Percentiles rank a stretch among this genome's conserved stretches.
These are phyloP conservation scores for Limanda limanda DNA, from an alignment of 2,113 vertebrate species.

Conservation along the genomic window DNA sequence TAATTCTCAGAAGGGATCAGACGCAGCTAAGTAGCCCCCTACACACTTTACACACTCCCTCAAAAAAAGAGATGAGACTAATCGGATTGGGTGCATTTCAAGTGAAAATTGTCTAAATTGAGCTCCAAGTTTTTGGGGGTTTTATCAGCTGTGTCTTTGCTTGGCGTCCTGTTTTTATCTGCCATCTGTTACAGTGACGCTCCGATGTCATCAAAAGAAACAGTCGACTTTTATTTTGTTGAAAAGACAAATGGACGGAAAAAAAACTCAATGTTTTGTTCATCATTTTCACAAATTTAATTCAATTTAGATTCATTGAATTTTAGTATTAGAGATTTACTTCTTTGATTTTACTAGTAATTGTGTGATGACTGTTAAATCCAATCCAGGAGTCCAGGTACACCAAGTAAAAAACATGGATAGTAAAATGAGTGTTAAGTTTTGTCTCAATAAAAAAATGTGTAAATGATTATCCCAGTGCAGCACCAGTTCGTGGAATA, in stretches of 20 bases:
- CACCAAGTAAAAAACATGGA: background rate
- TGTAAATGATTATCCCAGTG: background rate
- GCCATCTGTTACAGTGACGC: conserved; percentile 17
- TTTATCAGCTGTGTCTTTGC: conserved; percentile 15
- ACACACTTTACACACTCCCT: conserved; percentile 66
- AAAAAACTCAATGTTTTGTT: background rate
- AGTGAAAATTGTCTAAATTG: conserved; percentile 34
- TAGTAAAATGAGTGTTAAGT: background rate
- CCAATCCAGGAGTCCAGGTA: background rate
- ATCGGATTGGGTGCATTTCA: conserved; percentile 55
- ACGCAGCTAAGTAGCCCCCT: conserved; percentile 56
- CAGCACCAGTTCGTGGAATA: background rate
- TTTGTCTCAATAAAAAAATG: background rate
- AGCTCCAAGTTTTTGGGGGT: conserved; percentile 32
- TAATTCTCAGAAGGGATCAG: conserved; percentile 52
- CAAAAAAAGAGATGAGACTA: conserved; percentile 56
- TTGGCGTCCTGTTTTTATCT: conserved; percentile 33
- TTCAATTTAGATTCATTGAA: too few species aligned
- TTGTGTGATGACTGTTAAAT: background rate
- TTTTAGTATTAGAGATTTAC: too few species aligned
- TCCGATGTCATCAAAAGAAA: conserved; percentile 3
- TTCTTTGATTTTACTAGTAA: too few species aligned
- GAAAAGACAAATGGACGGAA: background rate
- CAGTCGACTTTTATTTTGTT: conserved; percentile 16
- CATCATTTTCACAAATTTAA: background rate